Evolutionary conservation across 2,888 invertebrate species (phyloP).

Genomic region (Sthenelais limicola): DNA sequence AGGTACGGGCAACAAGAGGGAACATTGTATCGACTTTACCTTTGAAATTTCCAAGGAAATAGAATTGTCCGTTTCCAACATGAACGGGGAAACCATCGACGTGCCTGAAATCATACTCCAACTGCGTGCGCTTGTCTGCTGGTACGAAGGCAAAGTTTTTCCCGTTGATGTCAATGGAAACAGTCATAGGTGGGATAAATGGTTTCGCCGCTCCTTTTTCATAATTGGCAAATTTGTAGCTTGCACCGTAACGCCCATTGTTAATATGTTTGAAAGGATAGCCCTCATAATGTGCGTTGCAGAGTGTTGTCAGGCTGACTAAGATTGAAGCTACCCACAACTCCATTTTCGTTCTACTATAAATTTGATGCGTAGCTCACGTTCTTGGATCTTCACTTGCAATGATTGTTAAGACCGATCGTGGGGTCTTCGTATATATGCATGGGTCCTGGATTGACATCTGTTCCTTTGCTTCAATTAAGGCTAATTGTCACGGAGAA

Average conservation of each 20-base stretch:
- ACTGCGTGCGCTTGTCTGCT: not conserved
- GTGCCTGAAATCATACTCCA: conserved; percentile 20
- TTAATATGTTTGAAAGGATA: conserved; percentile 11
- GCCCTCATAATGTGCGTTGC: conserved; percentile 17
- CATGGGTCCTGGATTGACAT: too few relatives aligned
- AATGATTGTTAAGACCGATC: too few relatives aligned
- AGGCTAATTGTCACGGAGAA: too few relatives aligned
- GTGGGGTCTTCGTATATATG: too few relatives aligned
- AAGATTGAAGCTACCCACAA: too few relatives aligned
- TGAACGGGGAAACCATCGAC: conserved; percentile 20
- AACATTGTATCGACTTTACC: not conserved
- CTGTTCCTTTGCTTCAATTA: too few relatives aligned
- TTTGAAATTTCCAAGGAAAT: conserved; percentile 18
- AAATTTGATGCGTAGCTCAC: too few relatives aligned
- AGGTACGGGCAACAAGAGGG: not conserved
- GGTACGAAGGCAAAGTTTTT: conserved; percentile 16
- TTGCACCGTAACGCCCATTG: conserved; percentile 12
- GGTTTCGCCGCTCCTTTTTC: not conserved
- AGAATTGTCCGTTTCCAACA: conserved; percentile 24
- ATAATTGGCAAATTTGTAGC: conserved; percentile 11
- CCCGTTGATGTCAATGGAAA: not conserved
- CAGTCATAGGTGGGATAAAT: not conserved
- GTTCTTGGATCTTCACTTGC: too few relatives aligned
- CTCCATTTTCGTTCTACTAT: too few relatives aligned
- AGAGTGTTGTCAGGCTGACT: not conserved